phyloP scores from a whole-genome alignment of 2,797 vertebrate genomes.

The Sparidentex hasta region DNA sequence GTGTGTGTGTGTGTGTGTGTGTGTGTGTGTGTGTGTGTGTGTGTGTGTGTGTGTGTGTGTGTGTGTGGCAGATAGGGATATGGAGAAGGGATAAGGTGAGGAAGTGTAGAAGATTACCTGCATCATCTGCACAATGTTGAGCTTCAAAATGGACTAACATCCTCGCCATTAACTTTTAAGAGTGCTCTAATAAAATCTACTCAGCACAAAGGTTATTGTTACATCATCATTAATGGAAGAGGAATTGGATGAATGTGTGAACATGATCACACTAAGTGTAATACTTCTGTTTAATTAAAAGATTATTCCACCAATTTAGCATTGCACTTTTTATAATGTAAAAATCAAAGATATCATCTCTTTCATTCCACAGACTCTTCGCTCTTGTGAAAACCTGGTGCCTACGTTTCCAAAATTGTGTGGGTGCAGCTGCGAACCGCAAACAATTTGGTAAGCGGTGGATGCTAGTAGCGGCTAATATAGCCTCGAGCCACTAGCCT shows the following conservation, averaged over 20 bases:
- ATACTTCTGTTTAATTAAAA: neutral
- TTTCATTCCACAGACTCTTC: neutral
- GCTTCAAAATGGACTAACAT: constrained; percentile 43
- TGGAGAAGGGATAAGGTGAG: constrained; percentile 7
- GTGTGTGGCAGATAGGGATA: constrained; percentile 27
- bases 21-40: constrained; percentile 31
- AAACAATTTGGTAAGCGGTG: neutral
- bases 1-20: constrained; percentile 31
- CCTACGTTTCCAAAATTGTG: constrained; percentile 3
- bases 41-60: constrained; percentile 33
- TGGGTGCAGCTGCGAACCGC: neutral
- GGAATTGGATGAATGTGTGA: neutral
- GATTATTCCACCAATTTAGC: neutral
- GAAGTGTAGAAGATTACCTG: constrained; percentile 27
- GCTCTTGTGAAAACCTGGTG: neutral
- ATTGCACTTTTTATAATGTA: neutral
- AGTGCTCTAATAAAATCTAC: constrained; percentile 15
- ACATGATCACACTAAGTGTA: neutral
- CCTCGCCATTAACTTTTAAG: constrained; percentile 39
- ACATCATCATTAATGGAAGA: neutral
- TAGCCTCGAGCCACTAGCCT: neutral
- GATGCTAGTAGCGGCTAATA: neutral
- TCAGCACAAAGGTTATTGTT: neutral
- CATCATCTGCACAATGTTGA: constrained; percentile 45
- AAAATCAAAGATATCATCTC: neutral